Base-by-base conservation (phyloP, 2,113 vertebrate species). In the Ochotona curzoniae region DNA sequence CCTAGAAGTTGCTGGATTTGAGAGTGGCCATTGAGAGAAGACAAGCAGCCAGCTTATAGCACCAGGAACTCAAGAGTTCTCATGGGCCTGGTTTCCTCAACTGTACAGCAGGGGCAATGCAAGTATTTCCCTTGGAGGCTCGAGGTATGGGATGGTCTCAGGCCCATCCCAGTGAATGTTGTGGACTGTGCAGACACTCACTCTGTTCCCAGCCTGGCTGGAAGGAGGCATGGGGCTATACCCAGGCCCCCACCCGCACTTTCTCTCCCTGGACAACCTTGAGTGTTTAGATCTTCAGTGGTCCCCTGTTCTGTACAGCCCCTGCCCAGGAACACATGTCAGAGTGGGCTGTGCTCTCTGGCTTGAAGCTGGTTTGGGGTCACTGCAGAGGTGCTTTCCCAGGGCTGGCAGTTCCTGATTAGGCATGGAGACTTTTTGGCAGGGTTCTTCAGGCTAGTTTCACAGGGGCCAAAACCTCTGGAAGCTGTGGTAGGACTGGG, bases 291-390 rank as follows among this genome's bases (percentile, higher is more conserved):
- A 3, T 57, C 14, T 13, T 57, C 54, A 17, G 54, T 18, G 54
- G 54, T 12, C 54, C 14, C 54, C 14, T 57, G 54, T 12, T 10
- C 32, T 54, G 35, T 57, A 15, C 20, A 61, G 49, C 18, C 23
- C 8, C 11, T 2, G 0, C 11, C 2, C 21, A 23, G 25, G 69
- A 54, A n/a, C 2, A 44, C 2, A 32, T 35, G 0, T 0, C 73
- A 15, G 61, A 14, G 54, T 51, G 60, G 47, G 25, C 35, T 20
- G 26, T 66, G 25, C 13, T 12, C 8, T 25, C 44, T 47, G 63
- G 25, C 74, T 70, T 70, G 54, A 20, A 8, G 8, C 17, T 26
- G 10, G 47, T 44, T 3, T 4, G 5, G 57, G 3, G 38, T 44
- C 38, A 44, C 38, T 44, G 38, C 38, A 1, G 25, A 44, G 47